Evolutionary conservation across 2,888 invertebrate genomes (phyloP).

Genomic region (Trilocha varians): DNA sequence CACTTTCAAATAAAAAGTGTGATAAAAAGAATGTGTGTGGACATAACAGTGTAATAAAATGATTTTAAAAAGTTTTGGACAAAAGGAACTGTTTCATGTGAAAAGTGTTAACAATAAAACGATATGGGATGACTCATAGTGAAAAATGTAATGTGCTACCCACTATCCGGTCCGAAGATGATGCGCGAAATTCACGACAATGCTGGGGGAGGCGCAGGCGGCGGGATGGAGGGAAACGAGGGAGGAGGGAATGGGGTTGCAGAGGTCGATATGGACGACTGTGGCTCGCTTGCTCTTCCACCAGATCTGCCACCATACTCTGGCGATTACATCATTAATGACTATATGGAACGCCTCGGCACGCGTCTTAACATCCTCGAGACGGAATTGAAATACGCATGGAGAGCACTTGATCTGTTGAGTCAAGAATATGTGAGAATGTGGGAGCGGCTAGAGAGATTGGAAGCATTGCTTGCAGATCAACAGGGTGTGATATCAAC

Average conservation of each 20-base stretch:
- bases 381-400: slow-evolving; percentile 92
- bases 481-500: slow-evolving; percentile 94
- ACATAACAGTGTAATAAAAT: slow-evolving; percentile 46
- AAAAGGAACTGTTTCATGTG: slow-evolving; percentile 43
- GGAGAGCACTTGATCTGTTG: slow-evolving; percentile 91
- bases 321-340: slow-evolving; percentile 86
- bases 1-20: slow-evolving; percentile 31
- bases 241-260: slow-evolving; percentile 69
- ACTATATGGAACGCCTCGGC: slow-evolving; percentile 92
- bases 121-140: slow-evolving; percentile 73
- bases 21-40: slow-evolving; percentile 44
- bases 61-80: slow-evolving; percentile 39
- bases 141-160: slow-evolving; percentile 63
- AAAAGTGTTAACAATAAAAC: slow-evolving; percentile 59
- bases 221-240: slow-evolving; percentile 71
- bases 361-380: slow-evolving; percentile 90
- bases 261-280: slow-evolving; percentile 70
- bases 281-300: slow-evolving; percentile 70
- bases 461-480: slow-evolving; percentile 88
- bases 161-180: slow-evolving; percentile 63
- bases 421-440: slow-evolving; percentile 95
- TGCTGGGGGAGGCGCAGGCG: slow-evolving; percentile 63
- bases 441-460: slow-evolving; percentile 92
- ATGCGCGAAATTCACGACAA: slow-evolving; percentile 71
- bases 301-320: slow-evolving; percentile 68